Evolutionary conservation across 2,888 invertebrate genomes (phyloP).

Genomic region (Odontothrips loti): DNA sequence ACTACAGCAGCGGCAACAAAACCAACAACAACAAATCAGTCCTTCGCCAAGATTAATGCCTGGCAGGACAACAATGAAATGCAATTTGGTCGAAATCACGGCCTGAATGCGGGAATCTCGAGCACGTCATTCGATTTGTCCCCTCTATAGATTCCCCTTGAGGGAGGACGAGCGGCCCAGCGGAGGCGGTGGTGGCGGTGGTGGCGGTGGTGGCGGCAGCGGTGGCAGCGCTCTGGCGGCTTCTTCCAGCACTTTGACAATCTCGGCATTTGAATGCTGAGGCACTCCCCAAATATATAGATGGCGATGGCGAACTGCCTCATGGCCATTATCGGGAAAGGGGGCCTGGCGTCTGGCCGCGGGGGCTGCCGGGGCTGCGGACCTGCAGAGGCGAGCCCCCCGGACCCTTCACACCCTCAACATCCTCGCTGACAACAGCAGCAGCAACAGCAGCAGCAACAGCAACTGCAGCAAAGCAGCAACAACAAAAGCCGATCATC

Average conservation of each 20-base stretch:
- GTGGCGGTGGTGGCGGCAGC: neutral
- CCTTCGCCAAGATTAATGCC: neutral
- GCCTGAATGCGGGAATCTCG: constrained; percentile 16
- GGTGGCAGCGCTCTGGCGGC: no score
- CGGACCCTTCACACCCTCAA: no score
- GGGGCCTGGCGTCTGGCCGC: no score
- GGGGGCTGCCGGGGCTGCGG: no score
- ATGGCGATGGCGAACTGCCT: no score
- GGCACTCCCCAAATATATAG: neutral
- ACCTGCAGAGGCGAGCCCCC: no score
- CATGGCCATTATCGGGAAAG: no score
- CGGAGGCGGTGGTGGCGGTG: neutral
- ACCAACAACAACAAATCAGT: neutral
- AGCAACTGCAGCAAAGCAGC: no score
- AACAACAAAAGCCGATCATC: no score
- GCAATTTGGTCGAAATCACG: constrained; percentile 20
- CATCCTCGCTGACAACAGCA: no score
- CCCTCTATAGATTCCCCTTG: neutral
- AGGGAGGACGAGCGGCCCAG: neutral
- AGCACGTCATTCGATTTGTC: constrained; percentile 12
- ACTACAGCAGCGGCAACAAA: neutral
- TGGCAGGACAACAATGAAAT: constrained; percentile 4
- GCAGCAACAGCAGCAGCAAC: no score
- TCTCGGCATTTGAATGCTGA: neutral
- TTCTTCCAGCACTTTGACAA: constrained; percentile 2